Conservation (phyloP, 92 coral and sea anemone species). For the Actinernus sp. region DNA sequence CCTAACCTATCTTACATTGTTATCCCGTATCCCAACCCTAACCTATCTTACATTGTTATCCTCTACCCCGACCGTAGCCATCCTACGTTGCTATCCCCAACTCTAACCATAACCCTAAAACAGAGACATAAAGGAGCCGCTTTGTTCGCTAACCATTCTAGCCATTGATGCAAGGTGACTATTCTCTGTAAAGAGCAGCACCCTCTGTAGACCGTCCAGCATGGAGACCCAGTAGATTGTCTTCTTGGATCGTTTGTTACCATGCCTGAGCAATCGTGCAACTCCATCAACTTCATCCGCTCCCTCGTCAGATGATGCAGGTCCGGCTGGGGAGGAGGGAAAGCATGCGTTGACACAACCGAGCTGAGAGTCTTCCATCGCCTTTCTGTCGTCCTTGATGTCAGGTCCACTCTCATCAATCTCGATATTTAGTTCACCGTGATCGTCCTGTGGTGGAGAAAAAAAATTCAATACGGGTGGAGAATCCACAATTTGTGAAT, state of each 20-base stretch:
- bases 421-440: slow-evolving; percentile 57
- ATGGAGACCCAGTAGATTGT: slow-evolving; percentile 89
- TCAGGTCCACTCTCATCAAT: slow-evolving; percentile 53
- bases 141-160: slow-evolving; percentile 78
- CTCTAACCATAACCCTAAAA: too few relatives aligned
- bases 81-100: too few relatives aligned
- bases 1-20: too few relatives aligned
- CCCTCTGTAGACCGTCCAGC: slow-evolving; percentile 89
- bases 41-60: too few relatives aligned
- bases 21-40: too few relatives aligned
- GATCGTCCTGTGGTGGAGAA: slow-evolving; percentile 68
- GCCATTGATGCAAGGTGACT: slow-evolving; percentile 61
- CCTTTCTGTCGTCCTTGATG: slow-evolving; percentile 46
- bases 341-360: slow-evolving; percentile 33
- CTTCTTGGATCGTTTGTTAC: slow-evolving; percentile 43
- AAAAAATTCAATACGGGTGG: neutral
- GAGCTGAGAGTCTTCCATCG: slow-evolving; percentile 42
- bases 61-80: too few relatives aligned
- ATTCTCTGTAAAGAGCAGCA: slow-evolving; percentile 79
- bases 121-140: too few relatives aligned
- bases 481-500: neutral
- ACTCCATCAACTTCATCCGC: slow-evolving; percentile 71
- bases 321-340: slow-evolving; percentile 27
- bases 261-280: slow-evolving; percentile 1
- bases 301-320: slow-evolving; percentile 27